Evolutionary conservation across 92 coral and sea anemone genomes (phyloP).

Genomic region (Porites divaricata): DNA sequence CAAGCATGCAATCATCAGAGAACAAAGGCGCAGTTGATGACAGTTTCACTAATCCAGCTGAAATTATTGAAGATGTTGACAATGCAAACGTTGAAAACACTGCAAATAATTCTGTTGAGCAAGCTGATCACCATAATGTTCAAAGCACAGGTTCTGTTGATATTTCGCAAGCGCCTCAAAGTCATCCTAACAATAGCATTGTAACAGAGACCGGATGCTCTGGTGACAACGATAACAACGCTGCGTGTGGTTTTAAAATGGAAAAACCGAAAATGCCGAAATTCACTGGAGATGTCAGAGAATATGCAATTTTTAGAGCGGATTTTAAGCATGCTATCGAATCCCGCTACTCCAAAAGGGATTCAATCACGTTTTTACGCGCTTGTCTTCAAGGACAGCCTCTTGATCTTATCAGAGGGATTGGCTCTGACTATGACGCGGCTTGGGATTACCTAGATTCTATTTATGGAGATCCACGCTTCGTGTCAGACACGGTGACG

Average conservation of each 20-base stretch:
- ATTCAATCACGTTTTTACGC: conserved; percentile 61
- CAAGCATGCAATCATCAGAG: conserved; percentile 8
- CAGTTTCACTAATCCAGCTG: not conserved
- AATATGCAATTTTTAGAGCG: conserved; percentile 51
- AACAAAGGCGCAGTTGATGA: not conserved
- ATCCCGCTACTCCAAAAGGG: conserved; percentile 40
- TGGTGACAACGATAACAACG: not conserved
- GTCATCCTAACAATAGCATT: not conserved
- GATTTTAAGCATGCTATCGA: conserved; percentile 68
- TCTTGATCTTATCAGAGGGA: conserved; percentile 55
- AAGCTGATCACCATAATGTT: not conserved
- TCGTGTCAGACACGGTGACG: conserved; percentile 47
- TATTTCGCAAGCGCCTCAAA: conserved; percentile 1
- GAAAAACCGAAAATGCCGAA: conserved; percentile 59
- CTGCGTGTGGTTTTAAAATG: conserved; percentile 40
- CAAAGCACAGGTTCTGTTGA: not conserved
- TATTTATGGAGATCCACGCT: conserved; percentile 54
- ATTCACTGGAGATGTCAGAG: conserved; percentile 64
- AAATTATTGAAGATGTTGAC: not conserved
- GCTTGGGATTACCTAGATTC: conserved; percentile 57
- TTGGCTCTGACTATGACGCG: conserved; percentile 55
- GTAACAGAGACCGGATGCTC: not conserved
- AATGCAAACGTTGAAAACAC: not conserved
- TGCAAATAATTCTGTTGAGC: not conserved
- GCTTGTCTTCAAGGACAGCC: conserved; percentile 48